phyloP scores from a whole-genome alignment of 1,140 invertebrate species.

The Epicauta chinensis region DNA sequence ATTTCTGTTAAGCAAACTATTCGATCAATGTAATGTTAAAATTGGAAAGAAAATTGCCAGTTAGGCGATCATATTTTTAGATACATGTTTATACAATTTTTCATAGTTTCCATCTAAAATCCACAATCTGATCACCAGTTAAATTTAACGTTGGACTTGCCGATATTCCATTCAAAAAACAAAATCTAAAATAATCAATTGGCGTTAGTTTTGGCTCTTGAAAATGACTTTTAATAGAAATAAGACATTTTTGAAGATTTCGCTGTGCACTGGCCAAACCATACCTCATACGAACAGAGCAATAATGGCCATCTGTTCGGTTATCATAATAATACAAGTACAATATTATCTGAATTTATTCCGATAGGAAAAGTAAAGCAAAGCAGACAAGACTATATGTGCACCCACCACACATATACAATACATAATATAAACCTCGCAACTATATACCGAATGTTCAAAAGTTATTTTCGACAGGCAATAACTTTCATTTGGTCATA shows the following conservation, averaged over 20 bases:
- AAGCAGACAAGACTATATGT: conserved; percentile 1
- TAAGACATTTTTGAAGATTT: conserved; percentile 1
- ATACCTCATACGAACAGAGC: conserved; percentile 12
- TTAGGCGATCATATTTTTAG: too few species aligned
- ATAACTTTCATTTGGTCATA: conserved; percentile 27
- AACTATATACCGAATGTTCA: conserved; percentile 4
- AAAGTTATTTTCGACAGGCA: conserved; percentile 23
- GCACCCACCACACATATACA: neutral
- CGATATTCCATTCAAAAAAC: too few species aligned
- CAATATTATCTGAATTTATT: conserved; percentile 31
- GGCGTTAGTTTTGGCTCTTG: too few species aligned
- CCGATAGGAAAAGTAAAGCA: conserved; percentile 3
- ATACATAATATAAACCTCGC: neutral
- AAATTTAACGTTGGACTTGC: too few species aligned
- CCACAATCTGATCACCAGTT: too few species aligned
- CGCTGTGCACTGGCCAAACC: neutral
- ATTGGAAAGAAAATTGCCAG: too few species aligned
- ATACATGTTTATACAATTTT: too few species aligned
- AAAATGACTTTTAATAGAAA: neutral
- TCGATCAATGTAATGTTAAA: too few species aligned
- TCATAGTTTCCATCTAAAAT: too few species aligned
- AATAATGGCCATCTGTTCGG: conserved; percentile 29
- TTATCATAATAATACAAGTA: conserved; percentile 26
- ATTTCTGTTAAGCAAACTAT: too few species aligned
- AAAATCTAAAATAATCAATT: too few species aligned